Evolutionary conservation across 2,113 vertebrate species (phyloP), one percentile per base, ranked within the genome.

Genomic region (Falcunculus frontatus): DNA sequence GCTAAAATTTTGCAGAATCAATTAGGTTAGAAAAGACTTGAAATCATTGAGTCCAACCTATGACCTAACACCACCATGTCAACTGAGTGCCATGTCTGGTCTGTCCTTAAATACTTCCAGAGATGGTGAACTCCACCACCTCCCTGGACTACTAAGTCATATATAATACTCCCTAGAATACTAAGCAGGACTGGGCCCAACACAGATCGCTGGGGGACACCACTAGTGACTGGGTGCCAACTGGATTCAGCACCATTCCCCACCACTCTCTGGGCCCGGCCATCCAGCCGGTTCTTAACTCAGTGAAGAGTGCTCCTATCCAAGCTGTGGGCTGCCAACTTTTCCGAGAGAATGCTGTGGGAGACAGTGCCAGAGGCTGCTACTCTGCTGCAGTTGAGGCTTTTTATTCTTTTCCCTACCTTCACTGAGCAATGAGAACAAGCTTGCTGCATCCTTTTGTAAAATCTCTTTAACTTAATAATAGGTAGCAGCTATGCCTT

Each of bases 1-100:
- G 27, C 39, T 65, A 77, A 74, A 91, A 50, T 70, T 79, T 50
- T 52, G n/a, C 46, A 32, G 39, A 65, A 75, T 18, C 29, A 60
- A 16, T 39, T 26, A 52, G 33, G 13, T 60, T 42, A 67, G n/a
- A 82, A 82, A 60, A 60, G 11, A 68, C 7, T 30, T 25, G 23
- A n/a, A 52, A 53, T 60, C n/a, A n/a, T 1, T 11, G 19, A 60
- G 53, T 30, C 46, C 14, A 30, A 11, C n/a, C 8, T 25, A 8
- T n/a, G 46, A 82, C n/a, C 0, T 0, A 75, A 10, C 39, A 53
- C 3, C 11, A 53, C 16, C 22, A 60, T 5, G 5, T 60, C 46
- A 68, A 9, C n/a, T 39, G 47, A 89, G 13, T n/a, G 13, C 20
- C 25, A 30, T 1, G 7, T 39, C n/a, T 13, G 6, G 25, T 68